These are phyloP conservation scores for Baronia brevicornis DNA, from an alignment of 2,888 invertebrate species.

Conservation along the genomic window DNA sequence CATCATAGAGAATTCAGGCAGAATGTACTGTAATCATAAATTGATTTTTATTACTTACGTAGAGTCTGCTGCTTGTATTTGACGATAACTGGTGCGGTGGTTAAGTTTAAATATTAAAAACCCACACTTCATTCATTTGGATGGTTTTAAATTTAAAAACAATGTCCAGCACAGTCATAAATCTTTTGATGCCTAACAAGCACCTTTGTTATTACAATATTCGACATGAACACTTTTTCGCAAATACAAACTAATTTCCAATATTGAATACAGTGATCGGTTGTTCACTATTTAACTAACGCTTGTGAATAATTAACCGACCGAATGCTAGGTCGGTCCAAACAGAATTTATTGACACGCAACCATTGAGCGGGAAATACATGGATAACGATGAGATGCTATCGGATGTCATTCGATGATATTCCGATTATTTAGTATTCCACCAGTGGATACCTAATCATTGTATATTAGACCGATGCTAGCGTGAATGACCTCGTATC, in stretches of 20 bases:
- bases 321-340: slow-evolving; percentile 6
- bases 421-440: slow-evolving; percentile 13
- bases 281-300: slow-evolving; percentile 16
- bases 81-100: no score
- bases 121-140: no score
- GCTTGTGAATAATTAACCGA: slow-evolving; percentile 15
- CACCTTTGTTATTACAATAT: slow-evolving; percentile 16
- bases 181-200: slow-evolving; percentile 3
- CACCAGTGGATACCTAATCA: slow-evolving; percentile 16
- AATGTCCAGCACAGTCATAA: background rate
- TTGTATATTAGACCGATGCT: no score
- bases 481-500: no score
- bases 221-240: slow-evolving; percentile 16
- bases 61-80: no score
- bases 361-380: slow-evolving; percentile 6
- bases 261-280: slow-evolving; percentile 18
- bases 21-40: no score
- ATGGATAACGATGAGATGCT: slow-evolving; percentile 8
- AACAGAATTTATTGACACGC: slow-evolving; percentile 12
- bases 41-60: no score
- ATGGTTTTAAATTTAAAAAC: no score
- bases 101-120: no score
- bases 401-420: slow-evolving; percentile 11
- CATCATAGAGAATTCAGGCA: no score
- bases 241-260: slow-evolving; percentile 17